Base-by-base conservation (phyloP, 37 sponge, comb jelly and placozoan species). In the Axinella damicornis region DNA sequence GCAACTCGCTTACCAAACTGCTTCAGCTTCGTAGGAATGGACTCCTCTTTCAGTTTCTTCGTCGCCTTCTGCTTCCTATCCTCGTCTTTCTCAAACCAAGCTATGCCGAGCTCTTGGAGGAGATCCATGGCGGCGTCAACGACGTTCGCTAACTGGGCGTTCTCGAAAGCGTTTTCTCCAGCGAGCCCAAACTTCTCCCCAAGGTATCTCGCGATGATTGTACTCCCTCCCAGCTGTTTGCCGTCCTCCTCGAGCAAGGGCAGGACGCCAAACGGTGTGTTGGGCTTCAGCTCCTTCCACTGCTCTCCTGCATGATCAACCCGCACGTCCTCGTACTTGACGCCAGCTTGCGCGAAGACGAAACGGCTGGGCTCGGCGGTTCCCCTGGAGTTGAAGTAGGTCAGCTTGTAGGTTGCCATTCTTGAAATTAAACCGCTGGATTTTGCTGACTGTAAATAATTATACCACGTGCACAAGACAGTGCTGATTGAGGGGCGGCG, bases 191-290 rank as follows among this genome's bases (percentile, higher is more conserved):
- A 76, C 25, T 37, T 77, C 83, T 83, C 89, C 24, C 69, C 89
- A 20, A 89, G 55, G 53, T 69, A 89, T 25, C 89, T 28, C 1
- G 83, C 83, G 52, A 82, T 82, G 61, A 69, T 61, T 16, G 67
- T 20, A 16, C 78, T 77, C 27, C 89, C 89, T 38, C 83, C 82
- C 28, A 89, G 53, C 57, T 76, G 54, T 57, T 83, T 82, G 2
- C 89, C 89, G 59, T 89, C 82, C 32, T 69, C 83, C 39, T 89
- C 89, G 19, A 89, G 69, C 0, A 76, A 40, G 19, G 89, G 89
- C 40, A 89, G 16, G 40, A 40, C 32, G 12, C 83, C 83, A 32
- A 76, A 89, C 18, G 89, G 89, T 15, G 78, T 76, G 34, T 77
- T 54, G 35, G 65, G 66, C 30, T 58, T 63, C 14, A 21, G 65